Conservation (phyloP, 2,113 vertebrate species). For the Hoplias malabaricus region DNA sequence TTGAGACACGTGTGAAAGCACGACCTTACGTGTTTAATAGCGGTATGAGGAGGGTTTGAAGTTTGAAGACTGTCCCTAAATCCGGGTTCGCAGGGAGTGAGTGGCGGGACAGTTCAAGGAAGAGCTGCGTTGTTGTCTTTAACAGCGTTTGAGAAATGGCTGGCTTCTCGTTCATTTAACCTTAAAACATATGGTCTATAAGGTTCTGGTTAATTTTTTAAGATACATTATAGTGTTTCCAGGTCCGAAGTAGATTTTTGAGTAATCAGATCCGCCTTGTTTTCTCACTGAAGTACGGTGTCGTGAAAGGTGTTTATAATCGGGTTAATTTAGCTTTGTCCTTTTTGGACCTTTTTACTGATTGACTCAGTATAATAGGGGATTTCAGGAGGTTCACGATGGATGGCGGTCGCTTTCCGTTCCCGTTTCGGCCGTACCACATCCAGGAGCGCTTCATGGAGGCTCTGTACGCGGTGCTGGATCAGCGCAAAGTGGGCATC, state of each 20-base stretch:
- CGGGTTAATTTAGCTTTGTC: background rate
- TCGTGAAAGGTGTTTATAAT: background rate
- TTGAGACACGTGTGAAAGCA: too few species aligned
- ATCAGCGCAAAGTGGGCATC: conserved; percentile 86
- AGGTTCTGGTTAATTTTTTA: background rate
- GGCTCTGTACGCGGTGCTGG: conserved; percentile 80
- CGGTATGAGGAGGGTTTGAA: background rate
- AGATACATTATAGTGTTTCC: background rate
- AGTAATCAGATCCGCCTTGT: too few species aligned
- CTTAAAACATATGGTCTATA: background rate
- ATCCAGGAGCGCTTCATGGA: conserved; percentile 91
- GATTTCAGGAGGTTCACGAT: background rate
- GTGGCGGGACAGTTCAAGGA: conserved; percentile 47
- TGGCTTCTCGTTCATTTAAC: background rate
- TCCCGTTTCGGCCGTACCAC: conserved; percentile 84
- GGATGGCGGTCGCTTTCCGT: conserved; percentile 74
- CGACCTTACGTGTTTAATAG: too few species aligned
- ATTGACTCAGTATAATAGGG: too few species aligned
- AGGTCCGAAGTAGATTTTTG: too few species aligned
- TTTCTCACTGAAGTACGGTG: too few species aligned
- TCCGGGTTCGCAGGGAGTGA: background rate
- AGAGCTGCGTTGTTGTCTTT: background rate
- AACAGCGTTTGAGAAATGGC: background rate
- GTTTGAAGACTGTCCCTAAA: conserved; percentile 19
- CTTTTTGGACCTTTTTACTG: background rate